These are phyloP conservation scores for Nycticebus coucang DNA, from an alignment of 2,113 vertebrate species.

Conservation along the genomic window DNA sequence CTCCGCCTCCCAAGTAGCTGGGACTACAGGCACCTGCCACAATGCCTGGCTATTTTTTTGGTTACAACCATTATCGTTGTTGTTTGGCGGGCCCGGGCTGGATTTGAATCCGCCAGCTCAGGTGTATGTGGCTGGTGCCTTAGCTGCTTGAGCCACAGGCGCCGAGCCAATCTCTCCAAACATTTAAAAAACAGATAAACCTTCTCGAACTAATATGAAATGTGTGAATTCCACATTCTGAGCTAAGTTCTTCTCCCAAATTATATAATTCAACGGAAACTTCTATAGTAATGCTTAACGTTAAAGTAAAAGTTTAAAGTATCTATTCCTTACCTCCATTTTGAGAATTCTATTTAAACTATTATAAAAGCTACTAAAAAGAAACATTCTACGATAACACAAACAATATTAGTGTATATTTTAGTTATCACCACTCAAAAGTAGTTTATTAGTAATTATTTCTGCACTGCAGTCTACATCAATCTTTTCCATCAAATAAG, in stretches of 20 bases:
- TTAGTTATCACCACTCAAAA: not conserved
- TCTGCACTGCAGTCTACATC: not conserved
- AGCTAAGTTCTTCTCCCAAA: not conserved
- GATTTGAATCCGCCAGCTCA: no score
- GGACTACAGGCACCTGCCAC: no score
- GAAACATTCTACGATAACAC: not conserved
- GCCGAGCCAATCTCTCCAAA: not conserved
- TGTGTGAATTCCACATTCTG: not conserved
- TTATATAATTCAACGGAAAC: constrained; percentile 25
- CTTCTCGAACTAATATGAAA: not conserved
- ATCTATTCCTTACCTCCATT: not conserved
- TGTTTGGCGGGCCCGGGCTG: no score
- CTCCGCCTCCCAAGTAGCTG: no score
- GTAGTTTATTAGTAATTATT: not conserved
- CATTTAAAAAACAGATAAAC: not conserved
- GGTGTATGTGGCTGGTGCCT: no score
- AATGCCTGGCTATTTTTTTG: no score
- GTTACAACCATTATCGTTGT: no score
- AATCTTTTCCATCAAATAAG: not conserved
- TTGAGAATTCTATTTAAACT: constrained; percentile 35
- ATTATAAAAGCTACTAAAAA: not conserved
- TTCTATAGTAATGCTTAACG: constrained; percentile 31
- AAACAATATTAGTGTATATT: not conserved
- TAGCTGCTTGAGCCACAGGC: no score
- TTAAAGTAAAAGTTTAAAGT: constrained; percentile 46